Evolutionary conservation across 2,113 vertebrate genomes (phyloP), one percentile per base, ranked within the genome.

Genomic region (Chitala chitala): DNA sequence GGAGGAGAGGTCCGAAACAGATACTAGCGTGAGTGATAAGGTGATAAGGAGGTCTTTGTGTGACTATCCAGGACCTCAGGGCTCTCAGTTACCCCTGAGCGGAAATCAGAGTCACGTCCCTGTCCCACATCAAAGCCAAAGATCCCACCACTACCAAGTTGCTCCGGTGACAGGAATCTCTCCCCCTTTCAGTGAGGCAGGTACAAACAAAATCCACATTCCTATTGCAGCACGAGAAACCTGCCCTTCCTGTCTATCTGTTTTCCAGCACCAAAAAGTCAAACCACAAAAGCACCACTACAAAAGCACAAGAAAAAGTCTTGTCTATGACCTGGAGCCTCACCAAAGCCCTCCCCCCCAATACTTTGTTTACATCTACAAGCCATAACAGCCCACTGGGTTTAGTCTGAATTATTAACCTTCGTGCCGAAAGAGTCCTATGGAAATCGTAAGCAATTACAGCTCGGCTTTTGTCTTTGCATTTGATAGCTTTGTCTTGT

Each of bases 91-190:
- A 54, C 59, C 29, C 36, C 38, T 51, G 76, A 13, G 29, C 31
- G 29, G 48, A 80, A 75, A 75, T 20, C 54, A n/a, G n/a, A 44
- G 74, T 75, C 66, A 65, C 75, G 74, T 79, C 73, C 78, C 68
- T 7, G 29, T 1, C 15, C 44, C 24, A 51, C 38, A 53, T 69
- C 81, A 87, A 87, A 87, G 76, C n/a, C 15, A 40, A 26, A 66
- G 26, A n/a, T n/a, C n/a, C n/a, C n/a, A n/a, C n/a, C n/a, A n/a
- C n/a, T 73, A 38, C 29, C 15, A 17, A 17, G 64, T 24, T 44
- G 1, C 33, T 40, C 26, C 22, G 29, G 56, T 29, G 42, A 64
- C 42, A 33, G 48, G 44, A 69, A 69, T 51, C 38, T 53, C 68
- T 69, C 15, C 48, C 40, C 12, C 68, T 33, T 69, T 48, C 68